A percentile compares a stretch with the other conserved stretches of the same genome.
phyloP scores from a whole-genome alignment of 2,113 vertebrate genomes.

The Electrona antarctica region DNA sequence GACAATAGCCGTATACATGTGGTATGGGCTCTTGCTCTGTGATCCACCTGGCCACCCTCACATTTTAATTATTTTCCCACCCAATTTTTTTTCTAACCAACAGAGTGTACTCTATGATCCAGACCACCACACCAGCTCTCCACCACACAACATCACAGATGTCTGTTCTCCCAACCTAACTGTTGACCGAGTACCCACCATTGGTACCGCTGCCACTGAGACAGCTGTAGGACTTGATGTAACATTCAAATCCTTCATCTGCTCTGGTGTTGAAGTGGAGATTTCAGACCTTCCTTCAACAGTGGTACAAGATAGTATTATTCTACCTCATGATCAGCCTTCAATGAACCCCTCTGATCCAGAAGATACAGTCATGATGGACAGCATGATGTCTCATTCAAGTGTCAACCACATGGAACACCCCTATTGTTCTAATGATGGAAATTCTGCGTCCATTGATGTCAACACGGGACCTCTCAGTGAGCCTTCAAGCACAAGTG shows the following conservation, averaged over 20 bases:
- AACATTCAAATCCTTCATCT: constrained; percentile 65
- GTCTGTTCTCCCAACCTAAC: background rate
- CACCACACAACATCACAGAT: constrained; percentile 17
- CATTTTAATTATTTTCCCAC: background rate
- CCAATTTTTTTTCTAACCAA: background rate
- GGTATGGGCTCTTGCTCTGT: too few species aligned
- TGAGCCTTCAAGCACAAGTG: constrained; percentile 1
- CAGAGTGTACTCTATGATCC: constrained; percentile 36
- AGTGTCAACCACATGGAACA: constrained; percentile 49
- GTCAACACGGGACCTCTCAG: background rate
- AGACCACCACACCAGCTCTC: background rate
- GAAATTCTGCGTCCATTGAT: constrained; percentile 1
- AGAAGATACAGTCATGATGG: constrained; percentile 38
- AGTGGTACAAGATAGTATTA: constrained; percentile 43
- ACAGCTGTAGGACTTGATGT: constrained; percentile 39
- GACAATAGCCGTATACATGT: background rate
- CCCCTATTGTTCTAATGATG: constrained; percentile 47
- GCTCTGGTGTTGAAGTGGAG: constrained; percentile 60
- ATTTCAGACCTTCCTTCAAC: constrained; percentile 25
- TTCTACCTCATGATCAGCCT: constrained; percentile 43
- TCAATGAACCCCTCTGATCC: background rate
- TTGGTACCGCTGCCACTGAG: background rate
- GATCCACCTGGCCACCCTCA: background rate
- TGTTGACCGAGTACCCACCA: background rate
- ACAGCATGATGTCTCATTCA: constrained; percentile 33